phyloP scores from a whole-genome alignment of 2,113 vertebrate genomes.

The Microtus oregoni region DNA sequence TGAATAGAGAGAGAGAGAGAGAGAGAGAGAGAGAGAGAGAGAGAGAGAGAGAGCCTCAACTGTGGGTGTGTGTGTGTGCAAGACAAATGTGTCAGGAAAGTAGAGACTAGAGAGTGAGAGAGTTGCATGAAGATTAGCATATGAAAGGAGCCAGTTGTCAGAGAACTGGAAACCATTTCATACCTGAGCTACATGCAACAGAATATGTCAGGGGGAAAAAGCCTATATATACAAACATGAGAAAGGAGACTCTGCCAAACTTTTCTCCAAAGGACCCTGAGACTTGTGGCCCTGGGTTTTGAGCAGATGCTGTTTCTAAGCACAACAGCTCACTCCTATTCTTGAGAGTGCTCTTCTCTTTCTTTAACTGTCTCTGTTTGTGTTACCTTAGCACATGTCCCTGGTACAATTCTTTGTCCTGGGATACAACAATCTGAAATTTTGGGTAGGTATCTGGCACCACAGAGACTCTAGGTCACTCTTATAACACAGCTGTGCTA shows the following conservation, averaged over 20 bases:
- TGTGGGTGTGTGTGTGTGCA: neutral
- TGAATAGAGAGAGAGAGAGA: neutral
- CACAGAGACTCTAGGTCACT: too few relatives aligned
- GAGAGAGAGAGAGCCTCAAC: too few relatives aligned
- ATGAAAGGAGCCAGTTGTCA: neutral
- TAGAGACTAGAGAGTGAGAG: neutral
- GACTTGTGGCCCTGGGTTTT: neutral
- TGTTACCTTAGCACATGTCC: neutral
- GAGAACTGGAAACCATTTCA: neutral
- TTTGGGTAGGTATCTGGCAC: neutral
- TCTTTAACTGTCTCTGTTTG: too few relatives aligned
- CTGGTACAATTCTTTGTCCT: too few relatives aligned
- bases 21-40: too few relatives aligned
- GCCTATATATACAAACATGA: neutral
- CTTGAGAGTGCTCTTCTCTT: neutral
- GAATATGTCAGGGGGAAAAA: neutral
- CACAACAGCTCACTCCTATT: neutral
- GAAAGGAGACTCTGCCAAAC: neutral
- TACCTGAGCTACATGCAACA: neutral
- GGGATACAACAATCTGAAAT: neutral
- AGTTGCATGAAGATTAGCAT: neutral
- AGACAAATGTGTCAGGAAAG: neutral
- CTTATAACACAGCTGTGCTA: neutral
- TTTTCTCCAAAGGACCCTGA: neutral
- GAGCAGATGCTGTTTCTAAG: neutral